Conservation (phyloP, 2,888 invertebrate genomes). For the Eupithecia vulgata region DNA sequence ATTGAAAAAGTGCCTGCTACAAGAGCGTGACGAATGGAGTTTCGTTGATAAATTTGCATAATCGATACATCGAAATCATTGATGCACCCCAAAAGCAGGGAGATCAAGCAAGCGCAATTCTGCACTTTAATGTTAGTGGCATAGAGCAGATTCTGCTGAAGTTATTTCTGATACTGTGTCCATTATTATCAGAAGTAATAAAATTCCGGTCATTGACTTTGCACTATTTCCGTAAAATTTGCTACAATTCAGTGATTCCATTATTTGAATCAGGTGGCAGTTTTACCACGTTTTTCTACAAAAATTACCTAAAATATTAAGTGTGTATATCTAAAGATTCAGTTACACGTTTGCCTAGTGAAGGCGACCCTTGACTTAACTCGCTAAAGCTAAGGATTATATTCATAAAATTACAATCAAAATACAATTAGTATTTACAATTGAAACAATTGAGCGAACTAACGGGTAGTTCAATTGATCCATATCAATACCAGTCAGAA, state of each 20-base stretch:
- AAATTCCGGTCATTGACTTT: neutral
- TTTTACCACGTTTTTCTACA: neutral
- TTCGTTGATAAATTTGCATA: slow-evolving; percentile 81
- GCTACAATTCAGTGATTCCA: neutral
- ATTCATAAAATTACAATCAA: too few relatives aligned
- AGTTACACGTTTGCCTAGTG: neutral
- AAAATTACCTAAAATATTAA: neutral
- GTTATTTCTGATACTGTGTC: neutral
- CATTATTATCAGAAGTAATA: neutral
- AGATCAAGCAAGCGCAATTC: slow-evolving; percentile 2
- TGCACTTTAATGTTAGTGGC: neutral
- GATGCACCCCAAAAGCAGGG: slow-evolving; percentile 61
- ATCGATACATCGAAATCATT: slow-evolving; percentile 73
- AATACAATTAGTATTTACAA: too few relatives aligned
- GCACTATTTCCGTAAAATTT: neutral
- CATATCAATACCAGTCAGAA: too few relatives aligned
- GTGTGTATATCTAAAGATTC: neutral
- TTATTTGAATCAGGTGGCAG: neutral
- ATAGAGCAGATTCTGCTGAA: neutral
- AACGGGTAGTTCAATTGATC: too few relatives aligned
- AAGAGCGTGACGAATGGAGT: slow-evolving; percentile 70
- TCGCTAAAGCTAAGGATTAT: too few relatives aligned
- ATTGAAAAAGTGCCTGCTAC: slow-evolving; percentile 52
- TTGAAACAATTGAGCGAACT: too few relatives aligned
- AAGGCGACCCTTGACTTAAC: too few relatives aligned